Evolutionary conservation across 2,113 vertebrate species (phyloP).

Genomic region (Phylloscopus whistleri): DNA sequence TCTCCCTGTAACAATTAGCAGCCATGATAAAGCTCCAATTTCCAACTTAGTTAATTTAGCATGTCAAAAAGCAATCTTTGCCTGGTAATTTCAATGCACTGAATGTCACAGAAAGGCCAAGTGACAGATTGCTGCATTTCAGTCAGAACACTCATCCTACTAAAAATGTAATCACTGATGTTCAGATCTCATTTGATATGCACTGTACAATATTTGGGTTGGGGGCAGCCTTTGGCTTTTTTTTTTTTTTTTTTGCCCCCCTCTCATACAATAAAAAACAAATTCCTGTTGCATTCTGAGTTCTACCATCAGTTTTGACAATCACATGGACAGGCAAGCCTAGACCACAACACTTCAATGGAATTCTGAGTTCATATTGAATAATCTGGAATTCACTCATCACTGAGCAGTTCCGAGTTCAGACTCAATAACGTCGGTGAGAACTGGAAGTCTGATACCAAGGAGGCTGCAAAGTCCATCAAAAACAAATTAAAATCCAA

Average conservation of each 20-base stretch:
- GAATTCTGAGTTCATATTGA: background rate
- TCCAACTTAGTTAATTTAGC: slow-evolving; percentile 73
- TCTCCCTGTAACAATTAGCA: slow-evolving; percentile 48
- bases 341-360: background rate
- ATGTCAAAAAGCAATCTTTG: slow-evolving; percentile 74
- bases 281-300: background rate
- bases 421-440: rapidly evolving
- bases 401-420: background rate
- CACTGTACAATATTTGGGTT: slow-evolving; percentile 55
- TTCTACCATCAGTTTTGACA: background rate
- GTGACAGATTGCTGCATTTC: slow-evolving; percentile 78
- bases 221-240: slow-evolving; percentile 19
- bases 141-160: slow-evolving; percentile 73
- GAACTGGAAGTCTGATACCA: background rate
- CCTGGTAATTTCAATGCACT: slow-evolving; percentile 76
- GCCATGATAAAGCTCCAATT: slow-evolving; percentile 73
- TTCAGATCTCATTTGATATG: slow-evolving; percentile 47
- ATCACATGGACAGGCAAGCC: background rate
- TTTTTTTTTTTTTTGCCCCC: background rate
- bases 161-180: slow-evolving; percentile 63
- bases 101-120: slow-evolving; percentile 83
- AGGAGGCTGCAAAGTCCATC: background rate
- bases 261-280: background rate
- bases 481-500: background rate
- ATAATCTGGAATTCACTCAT: background rate